Evolutionary conservation across 2,113 vertebrate genomes (phyloP).

Genomic region (Gallinago paraguaiae): DNA sequence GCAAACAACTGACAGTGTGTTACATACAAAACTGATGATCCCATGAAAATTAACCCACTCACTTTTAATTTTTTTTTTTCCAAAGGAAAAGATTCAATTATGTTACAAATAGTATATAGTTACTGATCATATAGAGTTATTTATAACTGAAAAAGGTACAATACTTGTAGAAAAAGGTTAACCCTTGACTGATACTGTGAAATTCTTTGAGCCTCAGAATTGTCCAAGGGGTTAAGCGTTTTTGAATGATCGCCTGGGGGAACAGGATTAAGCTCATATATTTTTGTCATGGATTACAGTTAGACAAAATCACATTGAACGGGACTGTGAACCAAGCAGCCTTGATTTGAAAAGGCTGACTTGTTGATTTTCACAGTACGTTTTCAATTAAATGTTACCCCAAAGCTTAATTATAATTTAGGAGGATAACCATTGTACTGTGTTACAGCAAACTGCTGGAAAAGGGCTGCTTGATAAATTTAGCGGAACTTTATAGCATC

Average conservation of each 20-base stretch:
- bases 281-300: slow-evolving; percentile 29
- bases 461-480: slow-evolving; percentile 39
- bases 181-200: neutral
- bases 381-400: slow-evolving; percentile 65
- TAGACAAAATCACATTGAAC: slow-evolving; percentile 39
- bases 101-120: neutral
- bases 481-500: neutral
- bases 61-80: neutral
- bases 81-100: neutral
- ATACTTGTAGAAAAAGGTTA: neutral
- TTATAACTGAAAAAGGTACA: neutral
- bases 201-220: neutral
- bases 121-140: neutral
- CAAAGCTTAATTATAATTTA: slow-evolving; percentile 57
- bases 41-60: neutral
- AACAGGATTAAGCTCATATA: slow-evolving; percentile 16
- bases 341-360: slow-evolving; percentile 38
- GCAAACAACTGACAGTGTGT: neutral
- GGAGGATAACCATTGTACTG: slow-evolving; percentile 48
- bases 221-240: neutral
- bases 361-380: slow-evolving; percentile 48
- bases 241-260: neutral
- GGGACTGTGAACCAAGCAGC: neutral
- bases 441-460: slow-evolving; percentile 4
- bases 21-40: neutral